Conservation (phyloP, 2,113 vertebrate genomes). For the Syngnathoides biaculeatus region DNA sequence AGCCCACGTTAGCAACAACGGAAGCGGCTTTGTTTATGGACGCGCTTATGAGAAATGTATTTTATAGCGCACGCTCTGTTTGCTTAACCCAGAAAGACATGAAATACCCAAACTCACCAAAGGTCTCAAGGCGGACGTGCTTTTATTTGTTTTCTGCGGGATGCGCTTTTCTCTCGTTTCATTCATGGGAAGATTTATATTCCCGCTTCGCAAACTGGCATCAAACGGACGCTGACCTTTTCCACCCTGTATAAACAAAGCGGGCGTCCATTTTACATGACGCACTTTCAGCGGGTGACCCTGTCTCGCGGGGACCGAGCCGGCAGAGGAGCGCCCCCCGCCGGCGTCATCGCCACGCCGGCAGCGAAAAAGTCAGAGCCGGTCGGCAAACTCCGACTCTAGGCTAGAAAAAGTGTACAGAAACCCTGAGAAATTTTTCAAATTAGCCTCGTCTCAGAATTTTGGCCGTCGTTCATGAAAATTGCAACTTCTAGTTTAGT, state of each 20-base stretch:
- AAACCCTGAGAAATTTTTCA: no score
- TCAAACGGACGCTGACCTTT: no score
- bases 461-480: no score
- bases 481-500: no score
- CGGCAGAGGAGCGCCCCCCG: slow-evolving; percentile 56
- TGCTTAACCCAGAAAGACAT: slow-evolving; percentile 26
- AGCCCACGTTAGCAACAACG: slow-evolving; percentile 46
- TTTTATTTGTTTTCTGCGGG: slow-evolving; percentile 33
- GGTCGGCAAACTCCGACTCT: no score
- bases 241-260: slow-evolving; percentile 45
- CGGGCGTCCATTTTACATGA: neutral
- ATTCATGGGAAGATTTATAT: slow-evolving; percentile 67
- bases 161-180: neutral
- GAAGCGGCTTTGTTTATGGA: slow-evolving; percentile 47
- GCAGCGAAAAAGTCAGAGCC: no score
- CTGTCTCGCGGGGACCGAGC: slow-evolving; percentile 22
- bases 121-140: slow-evolving; percentile 37
- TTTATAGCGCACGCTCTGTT: slow-evolving; percentile 27
- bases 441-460: no score
- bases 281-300: slow-evolving; percentile 31
- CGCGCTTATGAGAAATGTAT: slow-evolving; percentile 45
- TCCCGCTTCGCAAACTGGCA: slow-evolving; percentile 36
- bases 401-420: no score
- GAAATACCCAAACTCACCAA: slow-evolving; percentile 52
- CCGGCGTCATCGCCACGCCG: slow-evolving; percentile 14